These are phyloP conservation scores for Chelonus insularis DNA, from an alignment of 1,140 invertebrate genomes.

Conservation along the genomic window DNA sequence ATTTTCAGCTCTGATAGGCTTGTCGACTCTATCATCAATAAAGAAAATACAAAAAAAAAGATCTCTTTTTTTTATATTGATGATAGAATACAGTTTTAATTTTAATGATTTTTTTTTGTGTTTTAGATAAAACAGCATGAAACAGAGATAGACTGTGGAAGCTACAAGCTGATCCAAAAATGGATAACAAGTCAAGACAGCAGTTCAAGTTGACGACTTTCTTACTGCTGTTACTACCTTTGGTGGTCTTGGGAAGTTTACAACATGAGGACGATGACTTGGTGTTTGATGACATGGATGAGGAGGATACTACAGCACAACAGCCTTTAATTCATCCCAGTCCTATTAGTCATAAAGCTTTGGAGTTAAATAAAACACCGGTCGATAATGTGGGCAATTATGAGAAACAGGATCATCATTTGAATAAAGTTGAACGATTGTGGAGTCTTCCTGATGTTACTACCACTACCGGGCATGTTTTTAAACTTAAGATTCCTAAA, in stretches of 20 bases:
- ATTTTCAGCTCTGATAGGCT: too few relatives aligned
- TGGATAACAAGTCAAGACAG: too few relatives aligned
- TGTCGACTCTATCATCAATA: too few relatives aligned
- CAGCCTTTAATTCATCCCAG: background rate
- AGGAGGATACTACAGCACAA: conserved; percentile 32
- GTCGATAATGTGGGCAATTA: conserved; percentile 10
- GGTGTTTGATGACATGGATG: conserved; percentile 54
- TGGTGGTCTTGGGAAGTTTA: conserved; percentile 33
- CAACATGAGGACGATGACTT: conserved; percentile 51
- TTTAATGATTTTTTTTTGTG: too few relatives aligned
- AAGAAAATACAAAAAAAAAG: too few relatives aligned
- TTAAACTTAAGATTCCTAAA: conserved; percentile 55
- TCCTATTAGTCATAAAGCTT: conserved; percentile 23
- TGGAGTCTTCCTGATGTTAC: conserved; percentile 54
- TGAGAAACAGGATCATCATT: conserved; percentile 28
- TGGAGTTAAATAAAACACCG: background rate
- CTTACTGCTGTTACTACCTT: conserved; percentile 30
- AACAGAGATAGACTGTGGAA: background rate
- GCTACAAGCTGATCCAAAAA: background rate
- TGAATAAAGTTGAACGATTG: conserved; percentile 40
- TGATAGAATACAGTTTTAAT: too few relatives aligned
- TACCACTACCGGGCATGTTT: conserved; percentile 55
- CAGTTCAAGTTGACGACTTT: too few relatives aligned
- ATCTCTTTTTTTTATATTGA: too few relatives aligned
- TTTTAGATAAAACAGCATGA: background rate